Evolutionary conservation across 2,888 invertebrate genomes (phyloP).

Genomic region (Craniophora ligustri): DNA sequence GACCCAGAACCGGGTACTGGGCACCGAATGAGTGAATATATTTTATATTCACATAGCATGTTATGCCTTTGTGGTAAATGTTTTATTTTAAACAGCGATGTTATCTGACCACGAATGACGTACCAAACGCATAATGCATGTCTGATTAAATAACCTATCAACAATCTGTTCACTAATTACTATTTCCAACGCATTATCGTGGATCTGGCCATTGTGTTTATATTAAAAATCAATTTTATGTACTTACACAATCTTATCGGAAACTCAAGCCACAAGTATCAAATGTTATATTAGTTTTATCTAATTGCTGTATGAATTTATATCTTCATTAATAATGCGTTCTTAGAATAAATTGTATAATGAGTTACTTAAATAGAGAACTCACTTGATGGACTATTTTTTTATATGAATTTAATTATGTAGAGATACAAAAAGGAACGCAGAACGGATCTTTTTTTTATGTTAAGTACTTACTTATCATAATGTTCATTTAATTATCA

Average conservation of each 20-base stretch:
- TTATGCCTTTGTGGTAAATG: background rate
- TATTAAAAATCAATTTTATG: slow-evolving; percentile 24
- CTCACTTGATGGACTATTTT: no score
- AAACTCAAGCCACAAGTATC: slow-evolving; percentile 14
- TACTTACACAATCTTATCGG: slow-evolving; percentile 3
- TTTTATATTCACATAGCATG: no score
- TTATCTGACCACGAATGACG: slow-evolving; percentile 4
- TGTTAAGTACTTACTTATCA: no score
- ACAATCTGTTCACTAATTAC: slow-evolving; percentile 10
- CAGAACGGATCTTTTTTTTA: no score
- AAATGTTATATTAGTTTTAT: slow-evolving; percentile 6
- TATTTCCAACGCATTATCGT: slow-evolving; percentile 8
- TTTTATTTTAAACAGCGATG: background rate
- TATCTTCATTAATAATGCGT: no score
- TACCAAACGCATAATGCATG: slow-evolving; percentile 5
- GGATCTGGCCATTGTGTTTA: slow-evolving; percentile 13
- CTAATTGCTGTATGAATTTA: slow-evolving; percentile 1
- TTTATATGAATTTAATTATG: no score
- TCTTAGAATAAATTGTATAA: no score
- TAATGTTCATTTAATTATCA: no score
- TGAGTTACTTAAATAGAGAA: no score
- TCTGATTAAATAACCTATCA: slow-evolving; percentile 13
- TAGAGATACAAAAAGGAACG: no score
- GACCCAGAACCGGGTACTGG: no score
- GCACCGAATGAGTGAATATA: no score